Conservation (phyloP, 2,797 vertebrate species). For the Gephyroberyx darwinii region DNA sequence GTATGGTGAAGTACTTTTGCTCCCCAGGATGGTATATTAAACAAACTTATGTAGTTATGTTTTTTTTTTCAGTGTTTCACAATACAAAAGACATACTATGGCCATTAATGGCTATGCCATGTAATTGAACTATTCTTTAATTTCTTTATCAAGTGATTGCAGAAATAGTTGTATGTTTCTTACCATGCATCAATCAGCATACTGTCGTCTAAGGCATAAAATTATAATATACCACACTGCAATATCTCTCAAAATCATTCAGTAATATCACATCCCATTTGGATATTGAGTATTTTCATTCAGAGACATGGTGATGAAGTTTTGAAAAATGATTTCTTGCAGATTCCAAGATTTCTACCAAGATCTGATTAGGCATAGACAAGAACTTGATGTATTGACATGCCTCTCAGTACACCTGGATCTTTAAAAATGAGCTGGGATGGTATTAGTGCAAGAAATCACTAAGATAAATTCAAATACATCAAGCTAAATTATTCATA, state of each 20-base stretch:
- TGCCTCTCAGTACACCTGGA: no score
- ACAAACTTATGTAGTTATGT: slow-evolving; percentile 55
- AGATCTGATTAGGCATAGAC: no score
- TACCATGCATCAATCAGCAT: slow-evolving; percentile 29
- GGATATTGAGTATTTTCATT: not conserved
- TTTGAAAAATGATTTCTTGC: not conserved
- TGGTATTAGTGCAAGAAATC: slow-evolving; percentile 16
- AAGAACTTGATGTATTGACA: no score
- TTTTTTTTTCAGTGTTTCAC: slow-evolving; percentile 43
- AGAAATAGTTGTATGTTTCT: slow-evolving; percentile 32
- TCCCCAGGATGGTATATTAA: slow-evolving; percentile 25
- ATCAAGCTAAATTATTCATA: slow-evolving; percentile 60
- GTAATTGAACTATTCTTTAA: slow-evolving; percentile 51
- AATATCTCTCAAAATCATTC: slow-evolving; percentile 23
- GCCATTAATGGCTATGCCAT: slow-evolving; percentile 43
- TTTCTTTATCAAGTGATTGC: slow-evolving; percentile 35
- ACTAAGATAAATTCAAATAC: slow-evolving; percentile 35
- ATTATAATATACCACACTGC: slow-evolving; percentile 38
- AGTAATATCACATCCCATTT: not conserved
- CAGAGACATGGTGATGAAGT: not conserved
- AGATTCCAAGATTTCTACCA: no score
- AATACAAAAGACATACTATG: slow-evolving; percentile 50
- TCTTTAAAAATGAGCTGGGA: not conserved
- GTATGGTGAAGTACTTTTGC: not conserved
- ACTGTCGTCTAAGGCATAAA: slow-evolving; percentile 36